Base-by-base conservation (phyloP, 2,113 vertebrate species). In the Gambusia holbrooki region DNA sequence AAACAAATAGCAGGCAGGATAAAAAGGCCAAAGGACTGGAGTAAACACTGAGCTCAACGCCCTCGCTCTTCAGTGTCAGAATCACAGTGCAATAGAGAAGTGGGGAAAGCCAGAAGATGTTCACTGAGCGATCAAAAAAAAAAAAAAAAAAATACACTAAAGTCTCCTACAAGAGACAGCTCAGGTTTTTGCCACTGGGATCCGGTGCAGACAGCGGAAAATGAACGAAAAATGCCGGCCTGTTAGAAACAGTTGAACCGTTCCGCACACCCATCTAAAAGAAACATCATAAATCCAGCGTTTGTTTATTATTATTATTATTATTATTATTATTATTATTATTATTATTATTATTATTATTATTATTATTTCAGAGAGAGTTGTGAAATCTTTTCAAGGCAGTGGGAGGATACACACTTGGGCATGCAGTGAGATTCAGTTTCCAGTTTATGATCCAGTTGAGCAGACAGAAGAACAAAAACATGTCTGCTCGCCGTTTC, bases 1-100 rank as follows among this genome's bases (percentile, higher is more conserved):
- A 63, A 85, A 66, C 76, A 82, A 82, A 88, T 29, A 54, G 25
- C 67, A 54, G 58, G 66, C 29, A 62, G 68, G 42, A 82, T 61
- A 33, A 71, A 69, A 76, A 73, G 61, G 45, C 63, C 29, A 48
- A 70, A 28, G 29, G 69, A 63, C 63, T 69, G 61, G 54, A 8
- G 5, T 58, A 22, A 79, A 67, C 62, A 25, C 29, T 22, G 63
- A 30, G 40, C 27, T 30, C 42, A 9, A 9, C 15, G 42, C 42
- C 29, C 66, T 74, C 29, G 63, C 77, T 68, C 35, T 35, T 63
- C 48, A 27, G 58, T 37, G 35, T 73, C 29, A 73, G 15, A 30
- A 42, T 48, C 12, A 69, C 63, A 7, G 30, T 63, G 60, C 8
- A 33, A 63, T 30, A 22, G 42, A 66, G 29, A 74, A 30, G 6